Conservation (phyloP, 2,113 vertebrate genomes). For the Rousettus leschenaultii region DNA sequence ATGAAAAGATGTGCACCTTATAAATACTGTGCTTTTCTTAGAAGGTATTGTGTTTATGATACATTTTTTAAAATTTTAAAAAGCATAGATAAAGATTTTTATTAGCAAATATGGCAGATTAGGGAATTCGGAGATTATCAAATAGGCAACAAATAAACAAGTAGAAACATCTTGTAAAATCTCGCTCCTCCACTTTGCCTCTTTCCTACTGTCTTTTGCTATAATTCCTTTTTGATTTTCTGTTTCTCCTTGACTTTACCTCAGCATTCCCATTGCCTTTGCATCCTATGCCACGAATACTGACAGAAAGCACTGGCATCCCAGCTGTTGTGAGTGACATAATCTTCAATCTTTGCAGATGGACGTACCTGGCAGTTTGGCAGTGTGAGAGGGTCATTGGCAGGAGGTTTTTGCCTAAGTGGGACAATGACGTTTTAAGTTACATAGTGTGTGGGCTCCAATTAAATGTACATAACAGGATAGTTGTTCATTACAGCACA, state of each 20-base stretch:
- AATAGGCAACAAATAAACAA: neutral
- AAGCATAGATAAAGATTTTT: neutral
- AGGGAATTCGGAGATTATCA: neutral
- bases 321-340: slow-evolving; percentile 33
- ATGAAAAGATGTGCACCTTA: neutral
- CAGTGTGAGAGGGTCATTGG: neutral
- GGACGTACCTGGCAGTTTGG: neutral
- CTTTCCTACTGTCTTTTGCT: neutral
- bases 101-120: neutral
- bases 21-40: neutral
- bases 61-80: neutral
- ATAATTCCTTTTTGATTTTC: neutral
- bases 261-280: neutral
- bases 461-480: neutral
- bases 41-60: neutral
- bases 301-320: neutral
- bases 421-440: neutral
- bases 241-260: neutral
- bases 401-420: neutral
- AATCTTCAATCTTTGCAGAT: neutral
- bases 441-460: neutral
- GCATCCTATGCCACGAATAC: neutral
- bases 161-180: neutral
- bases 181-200: neutral
- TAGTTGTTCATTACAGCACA: neutral